Base-by-base conservation (phyloP, 2,888 invertebrate species). In the Penaeus monodon region DNA sequence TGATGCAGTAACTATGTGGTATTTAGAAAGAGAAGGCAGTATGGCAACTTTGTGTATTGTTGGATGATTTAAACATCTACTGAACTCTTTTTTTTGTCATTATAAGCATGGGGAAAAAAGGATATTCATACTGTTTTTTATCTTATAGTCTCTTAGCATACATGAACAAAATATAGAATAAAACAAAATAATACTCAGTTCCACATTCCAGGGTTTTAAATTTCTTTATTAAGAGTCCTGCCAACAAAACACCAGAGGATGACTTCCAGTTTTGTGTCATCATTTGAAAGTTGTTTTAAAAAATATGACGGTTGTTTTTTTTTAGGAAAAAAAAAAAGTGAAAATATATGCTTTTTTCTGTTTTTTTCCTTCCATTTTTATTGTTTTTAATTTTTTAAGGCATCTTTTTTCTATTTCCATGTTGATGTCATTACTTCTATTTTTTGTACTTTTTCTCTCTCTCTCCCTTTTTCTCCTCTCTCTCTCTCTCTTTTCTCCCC, bases 201-300 rank as follows among this genome's bases (percentile, higher is more conserved):
- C 22, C 66, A 14, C 38, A 38, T 57, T 78, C 22, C 79, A 85
- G 85, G 79, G 64, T 85, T 49, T 73, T 85, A 29, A 68, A 85
- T 65, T 79, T 73, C n/a, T 27, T 27, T 57, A 64, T 85, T n/a
- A 85, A 79, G 38, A 68, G 70, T 17, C 70, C 85, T 33, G 77
- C 79, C 70, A 85, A 85, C 49, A 85, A 85, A 33, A 85, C 79
- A n/a, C 73, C 79, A 20, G 79, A 78, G 57, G 65, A 64, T 17
- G 85, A 85, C 38, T 44, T 85, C 44, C 44, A 85, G 79, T 70
- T 70, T 80, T 79, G n/a, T 82, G 27, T 82, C 73, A 82, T 24
- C 82, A 82, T 57, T 82, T 63, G 24, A 73, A 33, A 73, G 57
- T 20, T 82, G 70, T n/a, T 33, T 20, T 57, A 73, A 38, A 12